phyloP scores from a whole-genome alignment of 2,888 invertebrate species.

The Hoplodrina ambigua region DNA sequence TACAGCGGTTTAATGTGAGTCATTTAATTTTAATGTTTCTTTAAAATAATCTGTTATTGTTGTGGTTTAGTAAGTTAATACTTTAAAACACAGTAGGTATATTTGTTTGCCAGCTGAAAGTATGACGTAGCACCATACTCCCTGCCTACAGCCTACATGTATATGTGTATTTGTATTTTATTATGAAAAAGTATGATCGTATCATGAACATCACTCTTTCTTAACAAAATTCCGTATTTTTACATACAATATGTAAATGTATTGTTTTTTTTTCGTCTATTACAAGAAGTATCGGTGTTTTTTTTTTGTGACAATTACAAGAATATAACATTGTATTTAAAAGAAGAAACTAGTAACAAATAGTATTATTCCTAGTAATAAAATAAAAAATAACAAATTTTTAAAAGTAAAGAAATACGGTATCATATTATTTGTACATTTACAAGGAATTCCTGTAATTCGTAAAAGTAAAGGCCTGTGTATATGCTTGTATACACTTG shows the following conservation, averaged over 20 bases:
- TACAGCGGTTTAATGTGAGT: background rate
- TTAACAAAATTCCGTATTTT: background rate
- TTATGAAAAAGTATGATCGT: background rate
- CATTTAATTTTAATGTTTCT: no score
- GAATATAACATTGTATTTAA: background rate
- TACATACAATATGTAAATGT: background rate
- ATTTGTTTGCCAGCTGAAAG: background rate
- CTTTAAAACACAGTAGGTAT: background rate
- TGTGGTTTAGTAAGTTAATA: background rate
- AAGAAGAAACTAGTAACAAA: slow-evolving; percentile 1
- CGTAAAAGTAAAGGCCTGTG: slow-evolving; percentile 15
- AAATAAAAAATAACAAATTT: background rate
- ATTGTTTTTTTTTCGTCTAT: slow-evolving; percentile 4
- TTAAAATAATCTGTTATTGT: background rate
- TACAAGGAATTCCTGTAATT: slow-evolving; percentile 5
- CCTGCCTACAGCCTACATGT: no score
- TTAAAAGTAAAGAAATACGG: no score
- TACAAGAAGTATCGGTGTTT: no score
- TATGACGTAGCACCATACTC: background rate
- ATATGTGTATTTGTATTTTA: no score
- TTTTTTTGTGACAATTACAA: slow-evolving; percentile 1
- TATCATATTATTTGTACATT: slow-evolving; percentile 1
- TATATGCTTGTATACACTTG: background rate
- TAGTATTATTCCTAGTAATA: slow-evolving; percentile 13
- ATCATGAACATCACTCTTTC: no score